Evolutionary conservation across 2,797 vertebrate genomes (phyloP).

Genomic region (Onychomys torridus): DNA sequence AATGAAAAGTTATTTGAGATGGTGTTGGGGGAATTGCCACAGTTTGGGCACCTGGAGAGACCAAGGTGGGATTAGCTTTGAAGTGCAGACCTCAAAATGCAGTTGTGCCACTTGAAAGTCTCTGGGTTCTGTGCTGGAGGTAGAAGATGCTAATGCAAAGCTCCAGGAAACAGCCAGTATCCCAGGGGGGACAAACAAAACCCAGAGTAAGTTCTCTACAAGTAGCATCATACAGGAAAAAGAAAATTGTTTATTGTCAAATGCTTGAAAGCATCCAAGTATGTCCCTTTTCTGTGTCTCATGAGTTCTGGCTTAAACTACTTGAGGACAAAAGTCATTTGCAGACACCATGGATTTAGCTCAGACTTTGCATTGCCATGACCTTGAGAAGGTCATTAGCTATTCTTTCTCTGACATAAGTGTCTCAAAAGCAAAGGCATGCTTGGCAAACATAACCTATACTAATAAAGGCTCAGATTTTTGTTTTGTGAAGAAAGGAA

Average conservation of each 20-base stretch:
- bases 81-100: constrained; percentile 48
- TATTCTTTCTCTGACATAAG: not conserved
- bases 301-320: not conserved
- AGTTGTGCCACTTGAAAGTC: not conserved
- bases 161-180: not conserved
- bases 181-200: not conserved
- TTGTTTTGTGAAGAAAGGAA: not conserved
- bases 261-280: not conserved
- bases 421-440: not conserved
- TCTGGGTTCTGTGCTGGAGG: not conserved
- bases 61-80: not conserved
- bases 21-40: not conserved
- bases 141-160: not conserved
- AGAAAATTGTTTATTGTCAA: not conserved
- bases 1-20: constrained; percentile 74
- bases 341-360: not conserved
- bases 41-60: constrained; percentile 8
- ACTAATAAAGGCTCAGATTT: not conserved
- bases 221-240: not conserved
- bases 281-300: not conserved
- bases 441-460: not conserved
- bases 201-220: not conserved
- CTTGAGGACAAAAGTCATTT: not conserved
- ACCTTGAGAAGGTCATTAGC: constrained; percentile 22
- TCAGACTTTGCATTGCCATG: not conserved